phyloP scores from a whole-genome alignment of 2,797 vertebrate species.

The Poeciliopsis paucimaculata region DNA sequence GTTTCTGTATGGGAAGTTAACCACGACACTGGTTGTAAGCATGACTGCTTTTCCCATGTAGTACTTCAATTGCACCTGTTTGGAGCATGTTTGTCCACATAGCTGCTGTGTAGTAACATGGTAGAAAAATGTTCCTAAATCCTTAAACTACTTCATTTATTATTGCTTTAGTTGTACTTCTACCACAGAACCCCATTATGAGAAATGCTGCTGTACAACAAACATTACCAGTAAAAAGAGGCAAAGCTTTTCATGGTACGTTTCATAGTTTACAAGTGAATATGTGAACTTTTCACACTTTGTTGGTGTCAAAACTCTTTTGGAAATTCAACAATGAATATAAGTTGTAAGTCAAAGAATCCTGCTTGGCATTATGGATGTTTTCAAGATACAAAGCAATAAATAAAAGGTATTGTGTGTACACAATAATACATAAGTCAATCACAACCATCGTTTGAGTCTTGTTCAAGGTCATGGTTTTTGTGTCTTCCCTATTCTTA shows the following conservation, averaged over 20 bases:
- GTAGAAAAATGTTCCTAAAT: neutral
- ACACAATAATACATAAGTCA: neutral
- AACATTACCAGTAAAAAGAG: neutral
- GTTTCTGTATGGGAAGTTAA: conserved; percentile 8
- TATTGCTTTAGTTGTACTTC: neutral
- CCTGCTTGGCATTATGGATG: neutral
- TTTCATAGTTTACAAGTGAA: neutral
- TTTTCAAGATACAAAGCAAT: neutral
- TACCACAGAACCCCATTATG: neutral
- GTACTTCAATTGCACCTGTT: neutral
- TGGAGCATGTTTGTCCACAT: neutral
- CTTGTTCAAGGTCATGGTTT: neutral
- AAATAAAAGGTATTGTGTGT: neutral
- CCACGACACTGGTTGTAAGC: neutral
- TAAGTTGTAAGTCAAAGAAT: neutral
- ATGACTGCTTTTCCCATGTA: conserved; percentile 1
- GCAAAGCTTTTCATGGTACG: neutral
- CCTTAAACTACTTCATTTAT: neutral
- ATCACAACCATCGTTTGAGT: neutral
- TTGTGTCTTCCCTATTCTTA: neutral
- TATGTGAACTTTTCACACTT: neutral
- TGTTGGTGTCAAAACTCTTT: neutral
- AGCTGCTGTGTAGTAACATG: neutral
- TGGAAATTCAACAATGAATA: neutral
- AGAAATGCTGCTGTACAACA: neutral